Conservation (phyloP, 2,113 vertebrate species). For the Atherinomorus stipes region DNA sequence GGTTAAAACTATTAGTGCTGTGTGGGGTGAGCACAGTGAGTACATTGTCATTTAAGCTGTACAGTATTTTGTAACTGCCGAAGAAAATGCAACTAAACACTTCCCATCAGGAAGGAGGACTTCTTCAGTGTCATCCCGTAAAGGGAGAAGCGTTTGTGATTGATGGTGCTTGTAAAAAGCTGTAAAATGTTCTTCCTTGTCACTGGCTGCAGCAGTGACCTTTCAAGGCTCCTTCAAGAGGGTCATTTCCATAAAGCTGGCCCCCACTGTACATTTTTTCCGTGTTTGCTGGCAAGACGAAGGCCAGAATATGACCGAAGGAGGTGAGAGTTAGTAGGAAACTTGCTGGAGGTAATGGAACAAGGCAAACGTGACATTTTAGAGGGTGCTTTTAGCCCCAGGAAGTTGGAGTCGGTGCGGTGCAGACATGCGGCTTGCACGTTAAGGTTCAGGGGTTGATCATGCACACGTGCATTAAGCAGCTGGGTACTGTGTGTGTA, state of each 20-base stretch:
- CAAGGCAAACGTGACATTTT: constrained; percentile 40
- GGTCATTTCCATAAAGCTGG: background rate
- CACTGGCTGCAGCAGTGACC: constrained; percentile 23
- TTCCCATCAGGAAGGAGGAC: background rate
- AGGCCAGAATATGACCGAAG: background rate
- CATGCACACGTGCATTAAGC: background rate
- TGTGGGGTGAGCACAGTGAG: too few species aligned
- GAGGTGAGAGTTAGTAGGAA: constrained; percentile 21
- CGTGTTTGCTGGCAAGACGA: background rate
- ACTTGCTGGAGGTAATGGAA: constrained; percentile 12
- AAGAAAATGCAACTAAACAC: background rate
- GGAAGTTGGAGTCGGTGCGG: constrained; percentile 35
- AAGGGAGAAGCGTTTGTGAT: constrained; percentile 11
- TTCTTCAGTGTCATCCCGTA: constrained; percentile 10
- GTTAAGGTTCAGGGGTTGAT: constrained; percentile 55
- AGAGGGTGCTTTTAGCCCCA: constrained; percentile 60
- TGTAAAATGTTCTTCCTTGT: constrained; percentile 26
- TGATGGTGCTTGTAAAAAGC: constrained; percentile 38
- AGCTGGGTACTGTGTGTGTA: background rate
- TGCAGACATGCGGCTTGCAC: constrained; percentile 57
- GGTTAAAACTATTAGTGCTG: too few species aligned
- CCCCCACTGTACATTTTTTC: background rate
- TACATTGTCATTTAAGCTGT: background rate
- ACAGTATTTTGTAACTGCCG: background rate
- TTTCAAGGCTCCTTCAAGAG: background rate